Conservation (phyloP, 2,888 invertebrate genomes). For the Melieria picta region DNA sequence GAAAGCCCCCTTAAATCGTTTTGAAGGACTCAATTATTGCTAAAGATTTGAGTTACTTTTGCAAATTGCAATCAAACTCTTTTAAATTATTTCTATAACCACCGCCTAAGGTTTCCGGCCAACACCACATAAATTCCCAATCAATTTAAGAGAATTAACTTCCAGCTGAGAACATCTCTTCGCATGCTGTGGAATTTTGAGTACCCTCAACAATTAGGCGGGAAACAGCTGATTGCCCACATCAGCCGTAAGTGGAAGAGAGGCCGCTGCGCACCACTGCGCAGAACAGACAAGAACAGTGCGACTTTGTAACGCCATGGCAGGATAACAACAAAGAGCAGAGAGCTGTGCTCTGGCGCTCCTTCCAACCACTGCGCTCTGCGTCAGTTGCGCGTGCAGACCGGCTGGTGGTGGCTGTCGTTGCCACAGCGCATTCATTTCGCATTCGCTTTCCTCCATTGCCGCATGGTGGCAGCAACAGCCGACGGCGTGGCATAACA, state of each 20-base stretch:
- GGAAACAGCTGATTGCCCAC: conserved; percentile 48
- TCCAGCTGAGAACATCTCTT: too few species aligned
- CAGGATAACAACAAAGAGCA: conserved; percentile 42
- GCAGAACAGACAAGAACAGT: conserved; percentile 34
- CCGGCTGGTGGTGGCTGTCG: background rate
- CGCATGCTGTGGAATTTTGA: too few species aligned
- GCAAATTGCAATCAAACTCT: too few species aligned
- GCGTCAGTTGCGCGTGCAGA: background rate
- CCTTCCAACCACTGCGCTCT: background rate
- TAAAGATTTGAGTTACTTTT: too few species aligned
- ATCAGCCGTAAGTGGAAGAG: background rate
- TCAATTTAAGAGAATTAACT: background rate
- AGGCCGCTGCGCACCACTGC: background rate
- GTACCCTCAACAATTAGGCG: conserved; percentile 45
- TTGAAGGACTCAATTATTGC: too few species aligned
- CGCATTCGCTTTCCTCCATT: conserved; percentile 14
- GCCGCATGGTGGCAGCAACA: conserved; percentile 39
- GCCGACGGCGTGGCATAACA: conserved; percentile 8
- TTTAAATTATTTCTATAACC: too few species aligned
- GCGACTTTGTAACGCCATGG: conserved; percentile 44
- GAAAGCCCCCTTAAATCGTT: too few species aligned
- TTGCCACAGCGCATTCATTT: conserved; percentile 5
- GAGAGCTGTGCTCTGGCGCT: background rate
- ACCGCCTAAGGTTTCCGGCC: too few species aligned
- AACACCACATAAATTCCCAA: too few species aligned